Evolutionary conservation across 2,113 vertebrate species (phyloP).

Genomic region (Cyanocitta stelleri): DNA sequence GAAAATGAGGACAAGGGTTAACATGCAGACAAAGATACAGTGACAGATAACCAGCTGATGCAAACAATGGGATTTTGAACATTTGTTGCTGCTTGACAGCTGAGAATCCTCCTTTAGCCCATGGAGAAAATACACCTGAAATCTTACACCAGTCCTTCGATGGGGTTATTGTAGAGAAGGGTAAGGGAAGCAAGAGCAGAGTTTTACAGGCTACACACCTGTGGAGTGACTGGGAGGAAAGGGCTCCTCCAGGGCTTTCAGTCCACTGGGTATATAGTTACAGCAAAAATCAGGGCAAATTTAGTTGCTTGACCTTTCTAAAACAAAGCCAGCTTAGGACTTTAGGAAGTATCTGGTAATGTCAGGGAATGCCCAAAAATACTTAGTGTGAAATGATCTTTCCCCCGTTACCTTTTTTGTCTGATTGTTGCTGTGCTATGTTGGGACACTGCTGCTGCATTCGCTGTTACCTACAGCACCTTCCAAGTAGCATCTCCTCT

Average conservation of each 20-base stretch:
- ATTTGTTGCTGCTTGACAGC: background rate
- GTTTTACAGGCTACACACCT: background rate
- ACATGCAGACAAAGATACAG: background rate
- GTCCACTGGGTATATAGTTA: background rate
- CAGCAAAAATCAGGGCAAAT: background rate
- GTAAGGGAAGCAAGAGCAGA: background rate
- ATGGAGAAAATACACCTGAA: background rate
- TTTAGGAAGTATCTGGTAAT: background rate
- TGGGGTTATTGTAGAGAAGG: background rate
- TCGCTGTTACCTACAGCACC: background rate
- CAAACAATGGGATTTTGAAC: background rate
- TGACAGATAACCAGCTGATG: background rate
- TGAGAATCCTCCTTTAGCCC: background rate
- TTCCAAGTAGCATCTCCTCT: background rate
- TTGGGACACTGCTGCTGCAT: background rate
- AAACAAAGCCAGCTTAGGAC: background rate
- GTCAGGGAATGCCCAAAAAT: background rate
- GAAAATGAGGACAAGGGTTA: background rate
- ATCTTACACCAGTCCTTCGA: background rate
- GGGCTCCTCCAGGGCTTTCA: background rate
- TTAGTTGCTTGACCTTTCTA: background rate
- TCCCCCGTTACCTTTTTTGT: background rate
- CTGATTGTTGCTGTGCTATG: background rate
- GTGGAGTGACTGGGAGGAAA: background rate
- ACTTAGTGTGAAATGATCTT: background rate